These are phyloP conservation scores for Epizoanthus fatuus DNA, from an alignment of 92 coral and sea anemone species.

Conservation along the genomic window DNA sequence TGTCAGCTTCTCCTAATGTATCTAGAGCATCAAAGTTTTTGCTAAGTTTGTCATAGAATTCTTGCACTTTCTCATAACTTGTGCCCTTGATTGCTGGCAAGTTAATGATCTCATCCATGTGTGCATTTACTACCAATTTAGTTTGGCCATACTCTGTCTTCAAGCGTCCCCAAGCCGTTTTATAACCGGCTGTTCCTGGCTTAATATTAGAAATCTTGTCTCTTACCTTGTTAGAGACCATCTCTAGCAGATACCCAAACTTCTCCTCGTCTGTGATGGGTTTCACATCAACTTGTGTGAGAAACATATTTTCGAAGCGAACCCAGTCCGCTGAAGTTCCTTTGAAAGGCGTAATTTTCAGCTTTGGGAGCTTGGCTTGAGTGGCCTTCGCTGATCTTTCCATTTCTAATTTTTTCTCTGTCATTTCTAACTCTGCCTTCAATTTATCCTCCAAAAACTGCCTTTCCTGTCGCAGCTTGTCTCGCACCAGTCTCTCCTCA, in stretches of 20 bases:
- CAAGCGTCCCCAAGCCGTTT: constrained; percentile 72
- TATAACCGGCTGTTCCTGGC: constrained; percentile 63
- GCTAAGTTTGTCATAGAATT: not conserved
- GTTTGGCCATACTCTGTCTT: constrained; percentile 55
- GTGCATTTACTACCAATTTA: too few relatives aligned
- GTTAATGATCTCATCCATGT: not conserved
- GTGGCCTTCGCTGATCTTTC: constrained; percentile 1
- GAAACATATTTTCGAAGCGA: too few relatives aligned
- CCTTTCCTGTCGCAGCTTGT: not conserved
- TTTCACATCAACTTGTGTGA: too few relatives aligned
- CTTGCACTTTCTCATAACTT: too few relatives aligned
- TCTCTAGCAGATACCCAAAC: too few relatives aligned
- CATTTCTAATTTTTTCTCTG: constrained; percentile 10
- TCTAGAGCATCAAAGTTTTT: constrained; percentile 57
- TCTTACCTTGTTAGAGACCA: not conserved
- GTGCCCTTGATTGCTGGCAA: too few relatives aligned
- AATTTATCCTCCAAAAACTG: not conserved
- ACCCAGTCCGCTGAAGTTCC: not conserved
- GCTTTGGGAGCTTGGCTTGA: not conserved
- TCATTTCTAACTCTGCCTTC: not conserved
- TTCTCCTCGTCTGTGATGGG: too few relatives aligned
- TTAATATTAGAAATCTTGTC: constrained; percentile 4
- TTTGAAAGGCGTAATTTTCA: constrained; percentile 5
- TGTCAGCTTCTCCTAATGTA: constrained; percentile 55
- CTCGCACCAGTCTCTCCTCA: not conserved